Evolutionary conservation across 2,888 invertebrate species (phyloP), one percentile per base, ranked within the genome.

Genomic region (Cheilosia soror): DNA sequence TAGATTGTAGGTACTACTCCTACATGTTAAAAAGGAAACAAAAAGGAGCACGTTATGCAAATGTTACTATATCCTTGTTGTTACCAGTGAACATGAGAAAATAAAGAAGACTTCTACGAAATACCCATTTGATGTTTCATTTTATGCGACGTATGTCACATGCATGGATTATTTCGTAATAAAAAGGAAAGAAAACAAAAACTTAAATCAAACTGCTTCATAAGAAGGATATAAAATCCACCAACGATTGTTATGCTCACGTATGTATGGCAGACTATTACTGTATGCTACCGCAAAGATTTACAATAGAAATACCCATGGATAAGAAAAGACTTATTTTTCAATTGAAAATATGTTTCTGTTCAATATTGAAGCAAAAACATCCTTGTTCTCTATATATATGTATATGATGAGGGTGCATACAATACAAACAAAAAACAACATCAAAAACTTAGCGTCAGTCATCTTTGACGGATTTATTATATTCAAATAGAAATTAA

Each of bases 131-230:
- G 78, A 78, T 73, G 72, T 78, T 73, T 73, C 73, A 78, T 78
- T 77, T 82, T 82, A 72, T 77, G 60, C 62, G 62, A 68, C 66
- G 58, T 83, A 55, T 83, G 83, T 68, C 72, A 68, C 63, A 78
- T 73, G 68, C 76, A 76, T 68, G 66, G 76, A 76, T 68, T 76
- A 76, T 76, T 68, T 65, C 57, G 65, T 65, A 65, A 75, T 47
- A 75, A 57, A 57, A 40, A 53, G 27, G n/a, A 55, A 5, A 29
- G 15, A 57, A 79, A 25, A 49, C 25, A n/a, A 75, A 25, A 62
- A 72, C 62, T 63, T 40, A 25, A 68, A 40, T 68, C 29, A 13
- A 25, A 11, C 27, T 13, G 47, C 27, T 69, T 42, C 40, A 33
- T 47, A 9, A 27, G 42, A 49, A 40, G 51, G n/a, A 72, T 53